Conservation (phyloP, 2,113 vertebrate genomes). For the Microtus montanus region DNA sequence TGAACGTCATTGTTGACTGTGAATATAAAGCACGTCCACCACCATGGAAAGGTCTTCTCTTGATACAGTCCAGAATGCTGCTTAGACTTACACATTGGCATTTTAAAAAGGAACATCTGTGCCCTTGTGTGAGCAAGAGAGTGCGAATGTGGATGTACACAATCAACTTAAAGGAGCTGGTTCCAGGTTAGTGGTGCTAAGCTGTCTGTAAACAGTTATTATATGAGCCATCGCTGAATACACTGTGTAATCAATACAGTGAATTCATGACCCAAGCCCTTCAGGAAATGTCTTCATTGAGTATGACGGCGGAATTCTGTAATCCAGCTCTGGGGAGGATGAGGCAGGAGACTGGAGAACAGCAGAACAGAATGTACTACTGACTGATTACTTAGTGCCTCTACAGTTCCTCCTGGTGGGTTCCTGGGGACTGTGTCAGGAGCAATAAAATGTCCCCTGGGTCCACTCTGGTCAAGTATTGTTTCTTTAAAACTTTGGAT, state of each 20-base stretch:
- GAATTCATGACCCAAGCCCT: not conserved
- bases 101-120: not conserved
- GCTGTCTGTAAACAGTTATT: not conserved
- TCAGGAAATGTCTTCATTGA: not conserved
- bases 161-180: not conserved
- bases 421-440: not conserved
- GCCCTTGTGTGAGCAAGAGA: not conserved
- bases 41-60: not conserved
- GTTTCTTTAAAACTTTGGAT: not conserved
- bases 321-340: not conserved
- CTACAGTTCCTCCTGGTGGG: not conserved
- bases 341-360: not conserved
- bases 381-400: not conserved
- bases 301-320: no score
- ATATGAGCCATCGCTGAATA: not conserved
- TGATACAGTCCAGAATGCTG: not conserved
- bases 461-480: not conserved
- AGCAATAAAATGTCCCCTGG: not conserved
- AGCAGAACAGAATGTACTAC: not conserved
- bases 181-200: not conserved
- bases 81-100: not conserved
- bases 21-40: not conserved
- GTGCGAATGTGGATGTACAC: rapidly evolving
- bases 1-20: no score
- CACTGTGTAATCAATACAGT: rapidly evolving